Conservation (phyloP, 1,140 invertebrate genomes). For the Drosophila virilis region DNA sequence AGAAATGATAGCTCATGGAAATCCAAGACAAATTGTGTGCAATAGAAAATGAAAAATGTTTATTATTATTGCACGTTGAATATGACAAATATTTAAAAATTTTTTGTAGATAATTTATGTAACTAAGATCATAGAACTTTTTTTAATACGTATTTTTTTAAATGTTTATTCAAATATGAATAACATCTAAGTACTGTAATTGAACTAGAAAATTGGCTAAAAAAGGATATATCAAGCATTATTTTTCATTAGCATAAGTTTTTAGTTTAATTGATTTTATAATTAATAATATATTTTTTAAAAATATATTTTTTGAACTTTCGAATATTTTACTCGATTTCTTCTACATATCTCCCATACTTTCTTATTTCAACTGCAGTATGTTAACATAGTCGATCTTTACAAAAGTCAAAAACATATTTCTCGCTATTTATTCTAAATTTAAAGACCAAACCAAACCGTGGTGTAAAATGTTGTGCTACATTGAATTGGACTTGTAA, state of each 20-base stretch:
- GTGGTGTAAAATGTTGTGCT: constrained; percentile 23
- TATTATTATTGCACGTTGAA: background rate
- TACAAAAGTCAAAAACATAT: background rate
- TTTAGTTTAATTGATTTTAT: too few relatives aligned
- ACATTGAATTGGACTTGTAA: constrained; percentile 40
- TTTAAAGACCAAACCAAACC: background rate
- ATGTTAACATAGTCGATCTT: background rate
- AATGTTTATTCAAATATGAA: too few relatives aligned
- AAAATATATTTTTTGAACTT: background rate
- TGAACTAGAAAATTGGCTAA: too few relatives aligned
- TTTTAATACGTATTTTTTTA: too few relatives aligned
- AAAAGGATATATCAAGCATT: too few relatives aligned
- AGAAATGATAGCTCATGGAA: background rate
- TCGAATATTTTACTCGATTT: background rate
- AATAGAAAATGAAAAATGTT: too few relatives aligned
- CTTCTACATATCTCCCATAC: background rate
- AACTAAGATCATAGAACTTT: too few relatives aligned
- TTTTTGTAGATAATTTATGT: too few relatives aligned
- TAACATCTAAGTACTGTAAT: too few relatives aligned
- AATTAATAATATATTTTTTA: background rate
- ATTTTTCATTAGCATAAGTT: too few relatives aligned
- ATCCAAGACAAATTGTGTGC: background rate
- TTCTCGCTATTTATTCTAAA: constrained; percentile 10
- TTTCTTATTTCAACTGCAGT: background rate
- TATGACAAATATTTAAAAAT: background rate